Evolutionary conservation across 2,888 invertebrate species (phyloP).

Genomic region (Dascillus cervinus): DNA sequence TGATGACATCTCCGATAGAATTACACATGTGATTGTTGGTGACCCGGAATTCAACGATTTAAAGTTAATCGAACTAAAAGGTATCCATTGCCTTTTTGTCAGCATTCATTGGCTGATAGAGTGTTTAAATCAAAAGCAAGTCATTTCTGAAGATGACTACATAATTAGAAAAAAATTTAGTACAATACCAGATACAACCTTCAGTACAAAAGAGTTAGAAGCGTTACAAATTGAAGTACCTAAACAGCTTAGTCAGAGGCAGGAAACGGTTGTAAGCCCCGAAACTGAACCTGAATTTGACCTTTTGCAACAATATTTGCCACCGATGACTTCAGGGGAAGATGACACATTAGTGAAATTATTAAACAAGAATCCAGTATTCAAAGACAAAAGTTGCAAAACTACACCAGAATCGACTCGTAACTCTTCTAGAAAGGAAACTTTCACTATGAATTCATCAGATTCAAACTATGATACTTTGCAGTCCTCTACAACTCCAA

Average conservation of each 20-base stretch:
- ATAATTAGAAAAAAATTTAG: conserved; percentile 21
- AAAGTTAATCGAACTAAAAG: conserved; percentile 29
- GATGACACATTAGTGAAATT: conserved; percentile 33
- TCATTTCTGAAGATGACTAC: conserved; percentile 49
- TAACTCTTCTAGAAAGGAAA: too few species aligned
- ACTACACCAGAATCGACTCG: too few species aligned
- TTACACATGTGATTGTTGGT: conserved; percentile 76
- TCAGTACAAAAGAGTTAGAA: conserved; percentile 57
- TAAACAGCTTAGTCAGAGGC: conserved; percentile 22
- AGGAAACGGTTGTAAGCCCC: too few species aligned
- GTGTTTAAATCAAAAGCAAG: conserved; percentile 56
- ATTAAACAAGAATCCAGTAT: too few species aligned
- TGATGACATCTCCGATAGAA: conserved; percentile 63
- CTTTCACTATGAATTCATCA: too few species aligned
- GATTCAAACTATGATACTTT: too few species aligned
- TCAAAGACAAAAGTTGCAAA: too few species aligned
- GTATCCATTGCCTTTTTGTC: conserved; percentile 46
- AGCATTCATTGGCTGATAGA: conserved; percentile 67
- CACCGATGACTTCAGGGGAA: conserved; percentile 17
- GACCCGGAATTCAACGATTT: conserved; percentile 47
- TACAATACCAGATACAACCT: conserved; percentile 43
- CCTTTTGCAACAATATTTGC: conserved; percentile 30
- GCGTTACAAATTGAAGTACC: too few species aligned
- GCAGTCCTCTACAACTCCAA: conserved; percentile 7
- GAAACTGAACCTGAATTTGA: conserved; percentile 23